Evolutionary conservation across 37 sponge, comb jelly and placozoan genomes (phyloP).

Genomic region (Oscarella lobularis): DNA sequence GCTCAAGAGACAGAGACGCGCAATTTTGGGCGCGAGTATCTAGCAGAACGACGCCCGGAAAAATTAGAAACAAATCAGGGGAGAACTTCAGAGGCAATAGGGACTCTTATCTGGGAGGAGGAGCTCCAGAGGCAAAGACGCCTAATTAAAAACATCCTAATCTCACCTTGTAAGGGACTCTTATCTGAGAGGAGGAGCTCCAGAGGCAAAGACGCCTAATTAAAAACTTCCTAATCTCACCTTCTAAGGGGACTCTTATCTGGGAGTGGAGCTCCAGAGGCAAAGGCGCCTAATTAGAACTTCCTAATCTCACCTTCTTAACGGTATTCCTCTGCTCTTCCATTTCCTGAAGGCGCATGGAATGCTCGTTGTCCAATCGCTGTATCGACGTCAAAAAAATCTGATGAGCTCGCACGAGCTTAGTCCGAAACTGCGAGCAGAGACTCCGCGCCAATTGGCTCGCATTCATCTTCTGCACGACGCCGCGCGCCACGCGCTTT

Average conservation of each 20-base stretch:
- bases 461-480: slow-evolving; percentile 52
- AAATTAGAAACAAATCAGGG: background rate
- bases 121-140: too few relatives aligned
- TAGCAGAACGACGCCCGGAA: background rate
- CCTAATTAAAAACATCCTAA: background rate
- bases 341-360: slow-evolving; percentile 60
- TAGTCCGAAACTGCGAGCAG: slow-evolving; percentile 62
- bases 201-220: background rate
- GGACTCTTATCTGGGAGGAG: too few relatives aligned
- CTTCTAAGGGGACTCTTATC: too few relatives aligned
- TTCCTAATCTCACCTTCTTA: slow-evolving; percentile 47
- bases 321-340: slow-evolving; percentile 61
- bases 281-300: background rate
- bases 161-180: too few relatives aligned
- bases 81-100: too few relatives aligned
- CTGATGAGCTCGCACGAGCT: slow-evolving; percentile 40
- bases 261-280: too few relatives aligned
- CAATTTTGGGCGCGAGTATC: slow-evolving; percentile 72
- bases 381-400: slow-evolving; percentile 58
- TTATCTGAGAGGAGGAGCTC: too few relatives aligned
- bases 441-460: slow-evolving; percentile 64
- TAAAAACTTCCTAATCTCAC: too few relatives aligned
- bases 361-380: slow-evolving; percentile 59
- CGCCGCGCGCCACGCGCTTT: slow-evolving; percentile 47
- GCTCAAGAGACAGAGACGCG: slow-evolving; percentile 58